Evolutionary conservation across 2,888 invertebrate genomes (phyloP), one percentile per base, ranked within the genome.

Genomic region (Galeruca laticollis): DNA sequence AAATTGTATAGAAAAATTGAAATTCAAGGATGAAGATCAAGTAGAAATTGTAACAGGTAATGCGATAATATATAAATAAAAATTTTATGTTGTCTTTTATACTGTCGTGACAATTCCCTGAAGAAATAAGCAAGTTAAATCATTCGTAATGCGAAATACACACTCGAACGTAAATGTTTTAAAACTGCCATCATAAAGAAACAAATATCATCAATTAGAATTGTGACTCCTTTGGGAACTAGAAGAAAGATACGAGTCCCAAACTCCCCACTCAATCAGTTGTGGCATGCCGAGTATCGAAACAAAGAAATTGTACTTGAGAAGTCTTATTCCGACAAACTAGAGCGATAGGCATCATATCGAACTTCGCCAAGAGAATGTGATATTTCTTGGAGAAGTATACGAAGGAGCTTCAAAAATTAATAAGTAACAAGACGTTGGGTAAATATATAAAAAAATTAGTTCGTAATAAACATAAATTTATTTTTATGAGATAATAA

Each of bases 201-300:
- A 80, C 79, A 80, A 81, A 80, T 80, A 80, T 78, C 77, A 77
- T 78, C 81, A 82, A 82, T 82, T 82, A 82, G 81, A 80, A 76
- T 80, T 80, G 81, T 79, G 79, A 74, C 78, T 78, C 80, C 76
- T 68, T 68, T 59, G 82, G 80, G 81, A 79, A 67, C 69, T 64
- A 75, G 76, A 80, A 81, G 78, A 80, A 78, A 78, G 79, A 80
- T 77, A 76, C 76, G 70, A 75, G 81, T 83, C 84, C 84, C 84
- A 77, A 82, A 83, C 77, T 85, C 85, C 85, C 85, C 69, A 79
- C 83, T 81, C 85, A 85, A 85, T 85, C 84, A 85, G 84, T 81
- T 82, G 83, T 80, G 82, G 83, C 83, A 81, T 81, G 80, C 79
- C 79, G 75, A 78, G 80, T 79, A 82, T 83, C 80, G 82, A 82